Conservation (phyloP, 2,888 invertebrate species). For the Agrilus mali region DNA sequence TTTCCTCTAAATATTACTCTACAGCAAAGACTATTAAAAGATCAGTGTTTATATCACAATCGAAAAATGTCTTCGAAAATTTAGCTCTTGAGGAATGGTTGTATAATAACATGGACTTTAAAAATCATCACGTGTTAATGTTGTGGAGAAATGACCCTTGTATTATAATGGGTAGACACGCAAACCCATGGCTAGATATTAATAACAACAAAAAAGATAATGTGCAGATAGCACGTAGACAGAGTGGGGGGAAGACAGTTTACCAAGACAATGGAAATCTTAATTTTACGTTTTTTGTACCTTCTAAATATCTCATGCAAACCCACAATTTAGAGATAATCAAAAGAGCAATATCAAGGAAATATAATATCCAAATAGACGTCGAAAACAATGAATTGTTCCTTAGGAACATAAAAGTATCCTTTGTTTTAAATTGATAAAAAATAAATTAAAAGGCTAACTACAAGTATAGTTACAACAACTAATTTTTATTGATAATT, state of each 20-base stretch:
- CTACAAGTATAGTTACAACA: neutral
- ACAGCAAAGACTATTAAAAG: conserved; percentile 49
- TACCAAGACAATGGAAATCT: conserved; percentile 92
- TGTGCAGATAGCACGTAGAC: conserved; percentile 72
- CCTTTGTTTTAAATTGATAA: conserved; percentile 21
- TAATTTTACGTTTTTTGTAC: conserved; percentile 85
- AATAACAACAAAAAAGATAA: conserved; percentile 48
- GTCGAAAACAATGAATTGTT: conserved; percentile 76
- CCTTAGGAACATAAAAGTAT: conserved; percentile 66
- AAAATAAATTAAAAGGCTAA: too few relatives aligned
- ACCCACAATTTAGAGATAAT: conserved; percentile 80
- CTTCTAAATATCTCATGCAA: conserved; percentile 70
- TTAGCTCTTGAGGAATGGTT: conserved; percentile 95
- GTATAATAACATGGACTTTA: conserved; percentile 75
- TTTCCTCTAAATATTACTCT: too few relatives aligned
- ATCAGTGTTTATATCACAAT: conserved; percentile 86
- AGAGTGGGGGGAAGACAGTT: conserved; percentile 93
- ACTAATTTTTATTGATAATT: conserved; percentile 3
- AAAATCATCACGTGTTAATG: conserved; percentile 71
- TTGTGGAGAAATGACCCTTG: conserved; percentile 90
- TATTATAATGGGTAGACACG: conserved; percentile 92
- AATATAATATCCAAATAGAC: conserved; percentile 64
- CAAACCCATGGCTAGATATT: conserved; percentile 92
- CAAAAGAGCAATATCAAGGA: conserved; percentile 65
- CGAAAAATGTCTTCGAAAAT: conserved; percentile 82